Evolutionary conservation across 2,797 vertebrate genomes (phyloP).

Genomic region (Eremophila alpestris): DNA sequence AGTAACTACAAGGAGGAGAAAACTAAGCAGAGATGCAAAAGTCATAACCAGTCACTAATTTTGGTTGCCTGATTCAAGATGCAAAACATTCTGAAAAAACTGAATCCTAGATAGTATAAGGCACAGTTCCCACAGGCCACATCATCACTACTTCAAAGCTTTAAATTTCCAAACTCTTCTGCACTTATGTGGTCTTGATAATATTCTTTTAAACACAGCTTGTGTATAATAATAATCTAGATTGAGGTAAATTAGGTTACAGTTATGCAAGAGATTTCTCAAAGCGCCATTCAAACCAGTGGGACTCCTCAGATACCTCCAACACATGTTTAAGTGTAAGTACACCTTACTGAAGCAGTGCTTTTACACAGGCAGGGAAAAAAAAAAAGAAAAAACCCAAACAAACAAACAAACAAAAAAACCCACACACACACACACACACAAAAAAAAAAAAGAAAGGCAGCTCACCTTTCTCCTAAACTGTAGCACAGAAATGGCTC

Average conservation of each 20-base stretch:
- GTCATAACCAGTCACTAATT: not conserved
- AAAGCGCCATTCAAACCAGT: not conserved
- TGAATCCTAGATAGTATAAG: not conserved
- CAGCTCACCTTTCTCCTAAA: not conserved
- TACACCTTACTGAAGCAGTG: not conserved
- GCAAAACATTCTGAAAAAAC: not conserved
- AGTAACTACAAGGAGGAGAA: not conserved
- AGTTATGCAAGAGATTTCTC: constrained; percentile 10
- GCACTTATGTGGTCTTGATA: not conserved
- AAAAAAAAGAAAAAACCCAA: too few species aligned
- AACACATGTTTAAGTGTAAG: not conserved
- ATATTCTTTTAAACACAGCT: constrained; percentile 7
- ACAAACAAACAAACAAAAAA: too few species aligned
- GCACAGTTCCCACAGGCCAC: not conserved
- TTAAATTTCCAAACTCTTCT: constrained; percentile 30
- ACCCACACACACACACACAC: too few species aligned
- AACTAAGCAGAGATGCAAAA: not conserved
- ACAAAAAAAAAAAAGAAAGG: not conserved
- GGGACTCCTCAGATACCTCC: not conserved
- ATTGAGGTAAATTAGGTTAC: constrained; percentile 33
- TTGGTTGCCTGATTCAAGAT: not conserved
- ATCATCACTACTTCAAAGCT: constrained; percentile 9
- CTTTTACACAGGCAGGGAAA: not conserved
- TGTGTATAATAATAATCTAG: constrained; percentile 19
- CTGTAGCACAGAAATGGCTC: accelerated